Evolutionary conservation across 2,797 vertebrate species (phyloP), one percentile per base, ranked within the genome.

Genomic region (Dipus sagitta): DNA sequence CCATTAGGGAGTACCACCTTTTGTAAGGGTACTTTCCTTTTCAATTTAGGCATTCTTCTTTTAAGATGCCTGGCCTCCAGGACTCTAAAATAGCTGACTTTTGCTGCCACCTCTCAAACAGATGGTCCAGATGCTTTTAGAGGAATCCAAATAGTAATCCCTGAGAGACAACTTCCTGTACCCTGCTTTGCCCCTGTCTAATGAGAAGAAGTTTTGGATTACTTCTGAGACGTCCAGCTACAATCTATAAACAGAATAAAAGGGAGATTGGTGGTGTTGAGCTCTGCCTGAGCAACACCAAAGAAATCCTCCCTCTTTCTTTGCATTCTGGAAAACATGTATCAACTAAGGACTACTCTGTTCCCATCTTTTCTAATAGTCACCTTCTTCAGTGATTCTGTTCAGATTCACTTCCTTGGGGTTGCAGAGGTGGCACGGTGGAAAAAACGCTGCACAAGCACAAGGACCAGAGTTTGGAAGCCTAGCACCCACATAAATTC

Each of bases 141-240:
- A 87, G 65, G 78, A 88, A 85, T 58, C 10, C 70, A 90, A 76
- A 84, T 30, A 92, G 70, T 47, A 64, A 85, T 84, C 34, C 60
- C 65, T 12, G 30, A 81, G 34, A 28, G 30, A 75, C 24, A 17
- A 38, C 72, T 77, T 93, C 34, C 71, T 77, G 70, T 8, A 28
- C 12, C 23, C 8, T 81, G 24, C 26, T 84, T 75, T 76, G 26
- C n/a, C 67, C 52, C 23, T 13, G 23, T 47, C 23, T 58, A 14
- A 58, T 58, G 13, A 58, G 54, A 13, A 24, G 32, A 79, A 23
- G 12, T 47, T 84, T 89, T 58, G 47, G 21, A 71, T 68, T 17
- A 85, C 52, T 64, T 88, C 42, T 32, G 47, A 82, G 28, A 64
- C 91, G n/a, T 77, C 42, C 10, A 32, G 42, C n/a, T n/a, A 85